These are phyloP conservation scores for Euwallacea fornicatus DNA, from an alignment of 1,140 invertebrate species.

Conservation along the genomic window DNA sequence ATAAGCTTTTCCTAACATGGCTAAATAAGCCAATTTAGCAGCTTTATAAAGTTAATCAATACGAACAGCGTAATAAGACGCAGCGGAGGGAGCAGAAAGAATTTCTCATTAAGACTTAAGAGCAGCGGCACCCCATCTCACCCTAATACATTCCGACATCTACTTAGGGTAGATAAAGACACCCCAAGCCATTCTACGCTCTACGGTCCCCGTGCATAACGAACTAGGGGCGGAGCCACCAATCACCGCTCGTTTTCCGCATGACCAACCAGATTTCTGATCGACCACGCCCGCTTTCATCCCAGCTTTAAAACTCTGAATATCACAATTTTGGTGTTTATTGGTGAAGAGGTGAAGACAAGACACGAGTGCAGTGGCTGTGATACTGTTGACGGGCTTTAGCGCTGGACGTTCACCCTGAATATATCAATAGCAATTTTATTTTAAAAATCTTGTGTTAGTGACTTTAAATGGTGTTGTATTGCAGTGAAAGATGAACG, in stretches of 20 bases:
- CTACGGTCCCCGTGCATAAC: conserved; percentile 31
- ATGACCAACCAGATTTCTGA: conserved; percentile 29
- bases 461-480: not conserved
- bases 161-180: conserved; percentile 52
- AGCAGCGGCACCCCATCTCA: conserved; percentile 27
- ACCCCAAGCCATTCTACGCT: conserved; percentile 39
- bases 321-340: too few species aligned
- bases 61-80: conserved; percentile 24
- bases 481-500: not conserved
- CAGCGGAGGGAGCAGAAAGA: conserved; percentile 10
- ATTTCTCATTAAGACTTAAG: conserved; percentile 35
- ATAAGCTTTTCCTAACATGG: conserved; percentile 8
- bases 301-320: too few species aligned
- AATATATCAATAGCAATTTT: too few species aligned
- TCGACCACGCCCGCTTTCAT: conserved; percentile 9
- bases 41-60: conserved; percentile 38
- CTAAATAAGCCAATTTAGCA: conserved; percentile 28
- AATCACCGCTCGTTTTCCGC: conserved; percentile 47
- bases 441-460: conserved; percentile 18
- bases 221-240: conserved; percentile 43
- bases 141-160: conserved; percentile 50
- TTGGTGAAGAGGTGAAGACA: not conserved
- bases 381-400: not conserved
- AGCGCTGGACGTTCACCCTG: too few species aligned
- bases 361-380: not conserved